Percentiles rank a stretch among this genome's conserved stretches.
These are phyloP conservation scores for Coleophora deauratella DNA, from an alignment of 2,888 invertebrate genomes.

Conservation along the genomic window DNA sequence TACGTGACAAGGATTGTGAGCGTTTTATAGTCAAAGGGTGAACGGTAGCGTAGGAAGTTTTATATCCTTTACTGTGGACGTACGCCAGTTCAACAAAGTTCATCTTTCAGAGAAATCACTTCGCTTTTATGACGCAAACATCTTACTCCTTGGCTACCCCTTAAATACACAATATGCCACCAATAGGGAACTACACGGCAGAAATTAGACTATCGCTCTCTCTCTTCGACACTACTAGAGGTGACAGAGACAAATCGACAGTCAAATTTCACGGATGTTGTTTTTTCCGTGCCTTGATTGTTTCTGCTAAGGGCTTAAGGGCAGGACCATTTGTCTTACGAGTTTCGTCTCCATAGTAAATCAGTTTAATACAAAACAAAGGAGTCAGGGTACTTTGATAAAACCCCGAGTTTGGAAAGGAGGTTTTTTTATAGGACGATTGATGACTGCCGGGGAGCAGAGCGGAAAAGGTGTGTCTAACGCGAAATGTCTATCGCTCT, in stretches of 20 bases:
- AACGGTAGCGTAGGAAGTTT: no score
- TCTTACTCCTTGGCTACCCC: not conserved
- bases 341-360: slow-evolving; percentile 20
- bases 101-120: not conserved
- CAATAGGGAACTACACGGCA: no score
- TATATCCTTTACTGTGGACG: no score
- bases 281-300: slow-evolving; percentile 31
- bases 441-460: not conserved
- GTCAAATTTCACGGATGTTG: slow-evolving; percentile 33
- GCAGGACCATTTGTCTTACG: slow-evolving; percentile 29
- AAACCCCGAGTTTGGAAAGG: not conserved
- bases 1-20: no score
- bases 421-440: not conserved
- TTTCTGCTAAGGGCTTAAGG: slow-evolving; percentile 24
- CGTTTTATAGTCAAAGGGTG: no score
- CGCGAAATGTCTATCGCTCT: not conserved
- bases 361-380: slow-evolving; percentile 21
- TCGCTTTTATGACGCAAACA: not conserved
- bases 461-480: not conserved
- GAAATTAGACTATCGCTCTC: slow-evolving; percentile 13
- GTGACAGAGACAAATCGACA: slow-evolving; percentile 39
- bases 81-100: not conserved
- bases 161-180: not conserved
- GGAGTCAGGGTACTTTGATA: not conserved
- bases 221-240: slow-evolving; percentile 28